A percentile compares a stretch with the other conserved stretches of the same genome.
phyloP scores from a whole-genome alignment of 2,113 vertebrate species.

The Sebastes fasciatus region DNA sequence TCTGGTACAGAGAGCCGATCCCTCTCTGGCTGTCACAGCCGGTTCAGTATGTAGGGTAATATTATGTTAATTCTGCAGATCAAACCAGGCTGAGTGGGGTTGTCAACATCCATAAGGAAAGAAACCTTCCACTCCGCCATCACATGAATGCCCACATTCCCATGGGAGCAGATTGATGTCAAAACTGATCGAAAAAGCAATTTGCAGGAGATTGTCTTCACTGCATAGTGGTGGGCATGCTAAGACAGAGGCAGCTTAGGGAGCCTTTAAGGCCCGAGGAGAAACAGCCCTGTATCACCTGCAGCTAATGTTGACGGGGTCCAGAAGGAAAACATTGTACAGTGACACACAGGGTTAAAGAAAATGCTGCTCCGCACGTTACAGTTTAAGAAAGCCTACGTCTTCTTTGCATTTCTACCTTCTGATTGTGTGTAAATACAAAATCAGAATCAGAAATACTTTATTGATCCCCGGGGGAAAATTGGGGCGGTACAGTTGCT shows the following conservation, averaged over 20 bases:
- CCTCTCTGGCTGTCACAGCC: slow-evolving; percentile 58
- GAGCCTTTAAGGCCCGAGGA: slow-evolving; percentile 35
- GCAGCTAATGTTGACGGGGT: slow-evolving; percentile 13
- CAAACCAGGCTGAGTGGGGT: slow-evolving; percentile 71
- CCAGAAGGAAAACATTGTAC: background rate
- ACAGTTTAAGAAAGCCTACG: background rate
- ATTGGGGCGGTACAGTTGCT: no score
- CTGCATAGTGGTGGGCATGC: slow-evolving; percentile 50
- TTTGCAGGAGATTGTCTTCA: slow-evolving; percentile 73
- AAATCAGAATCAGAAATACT: background rate
- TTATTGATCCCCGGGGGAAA: no score
- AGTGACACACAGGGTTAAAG: background rate
- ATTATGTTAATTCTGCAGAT: slow-evolving; percentile 80
- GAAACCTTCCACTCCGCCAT: slow-evolving; percentile 65
- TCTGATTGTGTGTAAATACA: background rate
- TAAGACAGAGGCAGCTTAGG: slow-evolving; percentile 36
- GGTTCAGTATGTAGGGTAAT: slow-evolving; percentile 58
- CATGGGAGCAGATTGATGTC: slow-evolving; percentile 72
- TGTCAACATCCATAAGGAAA: slow-evolving; percentile 75
- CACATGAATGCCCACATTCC: slow-evolving; percentile 63
- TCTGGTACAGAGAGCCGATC: slow-evolving; percentile 54
- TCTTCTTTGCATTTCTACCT: background rate
- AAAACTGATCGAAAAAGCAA: slow-evolving; percentile 78
- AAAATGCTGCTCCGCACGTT: background rate
- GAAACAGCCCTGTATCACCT: slow-evolving; percentile 12